Evolutionary conservation across 2,797 vertebrate species (phyloP), one percentile per base, ranked within the genome.

Genomic region (Gymnothorax reevesii): DNA sequence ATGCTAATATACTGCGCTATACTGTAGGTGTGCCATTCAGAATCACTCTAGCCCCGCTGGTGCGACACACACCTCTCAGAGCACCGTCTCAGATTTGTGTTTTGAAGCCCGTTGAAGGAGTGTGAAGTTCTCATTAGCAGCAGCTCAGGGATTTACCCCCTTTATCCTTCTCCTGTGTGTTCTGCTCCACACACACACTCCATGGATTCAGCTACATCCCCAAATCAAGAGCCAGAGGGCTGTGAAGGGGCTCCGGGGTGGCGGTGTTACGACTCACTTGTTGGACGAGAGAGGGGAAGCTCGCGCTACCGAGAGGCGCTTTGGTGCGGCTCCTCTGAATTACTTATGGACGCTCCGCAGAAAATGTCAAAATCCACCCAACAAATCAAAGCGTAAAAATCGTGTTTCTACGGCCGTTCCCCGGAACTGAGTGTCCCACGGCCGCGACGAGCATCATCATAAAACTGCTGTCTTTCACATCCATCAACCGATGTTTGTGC

Each of bases 231-330:
- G 62, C 62, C 15, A n/a, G 6, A 66, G 62, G 62, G 62, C 62
- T 22, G 20, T n/a, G 62, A 22, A 66, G 62, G 62, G 62, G 33
- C 33, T 12, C 62, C 0, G 20, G 62, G 20, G 62, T 66, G 62
- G 8, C 62, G 62, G 62, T 66, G 62, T n/a, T 20, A 66, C 22
- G 15, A n/a, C 62, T n/a, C 5, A 4, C 22, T 8, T 20, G n/a
- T 66, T 94, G 93, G 93, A 94, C 92, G 91, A 93, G 93, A 91
- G 82, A 88, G 89, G 91, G 92, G 93, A 91, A 91, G 89, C 82
- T 83, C 25, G 86, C 87, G 85, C 60, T 60, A 8, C 20, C 62
- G 52, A 55, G 59, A 89, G 82, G 87, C 84, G 90, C 91, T 91
- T 90, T 20, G 90, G 89, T 91, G 84, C 91, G 88, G 88, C 93